Conservation (phyloP, 2,888 invertebrate species). For the Pyrrhosoma nymphula region DNA sequence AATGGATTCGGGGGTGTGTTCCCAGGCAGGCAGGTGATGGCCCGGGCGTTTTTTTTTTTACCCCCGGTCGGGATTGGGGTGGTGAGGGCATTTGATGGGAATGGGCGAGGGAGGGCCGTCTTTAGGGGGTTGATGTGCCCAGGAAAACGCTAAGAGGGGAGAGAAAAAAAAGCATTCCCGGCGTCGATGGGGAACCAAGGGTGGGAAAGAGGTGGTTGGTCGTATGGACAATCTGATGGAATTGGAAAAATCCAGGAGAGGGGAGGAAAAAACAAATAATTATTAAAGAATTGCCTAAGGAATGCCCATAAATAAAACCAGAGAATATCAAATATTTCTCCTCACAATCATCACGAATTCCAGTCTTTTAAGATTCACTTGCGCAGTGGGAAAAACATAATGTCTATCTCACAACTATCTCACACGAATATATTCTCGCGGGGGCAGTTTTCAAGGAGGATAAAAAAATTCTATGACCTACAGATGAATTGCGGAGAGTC, state of each 20-base stretch:
- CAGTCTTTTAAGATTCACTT: no score
- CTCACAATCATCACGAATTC: neutral
- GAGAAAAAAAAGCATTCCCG: neutral
- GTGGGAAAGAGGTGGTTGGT: neutral
- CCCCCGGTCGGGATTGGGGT: neutral
- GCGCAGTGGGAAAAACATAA: no score
- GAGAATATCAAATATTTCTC: neutral
- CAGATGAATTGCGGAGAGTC: no score
- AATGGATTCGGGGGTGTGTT: neutral
- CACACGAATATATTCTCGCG: no score
- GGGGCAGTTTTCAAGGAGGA: no score
- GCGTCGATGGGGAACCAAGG: neutral
- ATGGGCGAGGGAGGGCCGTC: neutral
- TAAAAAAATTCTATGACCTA: no score
- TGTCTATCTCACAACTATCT: no score
- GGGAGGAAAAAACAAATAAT: neutral
- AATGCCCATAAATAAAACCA: neutral
- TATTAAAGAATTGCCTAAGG: neutral
- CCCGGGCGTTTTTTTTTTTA: neutral
- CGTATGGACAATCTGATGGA: no score
- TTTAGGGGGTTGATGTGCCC: neutral
- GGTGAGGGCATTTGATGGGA: neutral
- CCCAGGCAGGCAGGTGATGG: conserved; percentile 45
- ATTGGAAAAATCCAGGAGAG: neutral
- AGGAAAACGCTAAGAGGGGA: neutral